These are phyloP conservation scores for Netelia melanura DNA, from an alignment of 2,888 invertebrate genomes.

Conservation along the genomic window DNA sequence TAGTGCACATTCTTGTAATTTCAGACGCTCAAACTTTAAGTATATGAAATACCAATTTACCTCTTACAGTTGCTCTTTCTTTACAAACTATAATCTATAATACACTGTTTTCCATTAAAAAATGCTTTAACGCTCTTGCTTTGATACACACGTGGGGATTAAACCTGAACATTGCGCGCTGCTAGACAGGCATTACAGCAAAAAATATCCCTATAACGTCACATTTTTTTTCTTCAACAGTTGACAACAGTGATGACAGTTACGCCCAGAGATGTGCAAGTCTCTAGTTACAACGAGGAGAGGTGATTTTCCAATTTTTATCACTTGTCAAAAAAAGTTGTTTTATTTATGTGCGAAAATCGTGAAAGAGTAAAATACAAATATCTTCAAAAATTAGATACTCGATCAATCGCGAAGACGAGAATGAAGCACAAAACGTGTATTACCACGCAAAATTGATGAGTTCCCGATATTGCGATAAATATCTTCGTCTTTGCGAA, in stretches of 20 bases:
- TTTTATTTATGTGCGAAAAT: not conserved
- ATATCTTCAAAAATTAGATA: not conserved
- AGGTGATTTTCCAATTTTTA: slow-evolving; percentile 33
- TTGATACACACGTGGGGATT: not conserved
- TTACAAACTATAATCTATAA: not conserved
- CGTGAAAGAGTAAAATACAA: not conserved
- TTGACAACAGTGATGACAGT: slow-evolving; percentile 37
- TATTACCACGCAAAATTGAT: not conserved
- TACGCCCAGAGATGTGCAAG: not conserved
- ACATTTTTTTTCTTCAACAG: slow-evolving; percentile 22
- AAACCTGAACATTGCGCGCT: not conserved
- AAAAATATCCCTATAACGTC: not conserved
- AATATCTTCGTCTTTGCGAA: not conserved
- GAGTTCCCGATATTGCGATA: not conserved
- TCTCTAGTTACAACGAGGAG: not conserved
- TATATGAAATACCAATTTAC: not conserved
- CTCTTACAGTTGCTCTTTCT: not conserved
- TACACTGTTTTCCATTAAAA: not conserved
- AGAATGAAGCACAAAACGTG: not conserved
- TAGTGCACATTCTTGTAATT: not conserved
- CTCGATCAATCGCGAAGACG: not conserved
- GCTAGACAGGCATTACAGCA: not conserved
- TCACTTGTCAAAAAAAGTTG: slow-evolving; percentile 31
- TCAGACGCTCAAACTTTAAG: not conserved
- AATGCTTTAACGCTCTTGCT: not conserved